Base-by-base conservation (phyloP, 1,140 invertebrate genomes). In the Drosophila kohkoa region DNA sequence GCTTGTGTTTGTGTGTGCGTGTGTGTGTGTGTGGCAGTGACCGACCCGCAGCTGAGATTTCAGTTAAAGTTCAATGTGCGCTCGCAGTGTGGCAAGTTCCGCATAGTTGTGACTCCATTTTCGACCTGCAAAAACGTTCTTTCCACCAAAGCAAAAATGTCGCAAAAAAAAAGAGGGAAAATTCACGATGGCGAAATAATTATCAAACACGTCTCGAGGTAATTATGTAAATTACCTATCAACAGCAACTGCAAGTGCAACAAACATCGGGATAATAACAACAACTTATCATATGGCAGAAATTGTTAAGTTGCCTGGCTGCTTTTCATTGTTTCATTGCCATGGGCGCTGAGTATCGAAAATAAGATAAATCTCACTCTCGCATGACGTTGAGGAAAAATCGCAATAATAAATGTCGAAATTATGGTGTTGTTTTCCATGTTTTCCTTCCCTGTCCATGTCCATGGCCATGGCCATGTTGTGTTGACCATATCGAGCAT, bases 161-260 rank as follows among this genome's bases (percentile, higher is more conserved):
- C 64, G 46, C 48, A 25, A 25, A 25, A 25, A 16, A 16, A 25
- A 55, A 38, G 49, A 45, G 38, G 45, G 55, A 68, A 60, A 32
- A 32, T 32, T 32, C 6, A 68, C 71, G 77, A 8, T 5, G 16
- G 16, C 16, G 16, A 20, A 20, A 25, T 4, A 41, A 11, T 43
- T 70, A 63, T 28, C 54, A 55, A 68, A 73, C 79, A 83, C 80
- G 80, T 81, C 81, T 76, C 45, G 66, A 52, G 66, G 81, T 82
- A 82, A 82, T 82, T 82, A 79, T 82, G 80, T 79, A 82, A 82
- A 82, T 82, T 82, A 75, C 65, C 76, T 67, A 79, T 82, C 77
- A 82, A 82, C 80, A 78, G 64, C 63, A 59, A 25, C 51, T 32
- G 30, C 30, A 63, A 54, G 28, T 63, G 52, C 54, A 59, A 32